Conservation (phyloP, 2,797 vertebrate genomes). For the Amazona finschi region DNA sequence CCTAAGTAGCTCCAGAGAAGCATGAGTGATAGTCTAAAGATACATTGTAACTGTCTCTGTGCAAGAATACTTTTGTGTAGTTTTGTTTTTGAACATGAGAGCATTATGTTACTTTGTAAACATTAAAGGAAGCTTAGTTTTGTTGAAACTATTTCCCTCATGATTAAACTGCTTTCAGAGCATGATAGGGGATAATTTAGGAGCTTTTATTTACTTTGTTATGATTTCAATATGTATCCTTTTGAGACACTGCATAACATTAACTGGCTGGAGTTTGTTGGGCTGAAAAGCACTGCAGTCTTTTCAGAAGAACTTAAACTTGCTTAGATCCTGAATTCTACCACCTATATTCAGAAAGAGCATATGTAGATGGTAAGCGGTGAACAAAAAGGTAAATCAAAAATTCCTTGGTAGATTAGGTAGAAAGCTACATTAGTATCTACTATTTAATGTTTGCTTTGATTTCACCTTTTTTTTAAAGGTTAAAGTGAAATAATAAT, state of each 20-base stretch:
- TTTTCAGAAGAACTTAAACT: background rate
- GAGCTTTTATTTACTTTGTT: background rate
- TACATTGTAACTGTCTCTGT: background rate
- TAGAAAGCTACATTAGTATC: background rate
- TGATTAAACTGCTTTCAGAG: background rate
- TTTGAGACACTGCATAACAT: background rate
- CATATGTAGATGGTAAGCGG: rapidly evolving
- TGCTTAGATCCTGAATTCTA: background rate
- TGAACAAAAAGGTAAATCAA: background rate
- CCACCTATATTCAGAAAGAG: background rate
- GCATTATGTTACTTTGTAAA: background rate
- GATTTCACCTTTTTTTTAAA: background rate
- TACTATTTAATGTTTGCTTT: background rate
- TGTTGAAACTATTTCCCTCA: background rate
- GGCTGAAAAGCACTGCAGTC: background rate
- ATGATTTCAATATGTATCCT: background rate
- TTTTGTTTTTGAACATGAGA: background rate
- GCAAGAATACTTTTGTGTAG: background rate
- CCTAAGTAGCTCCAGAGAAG: background rate
- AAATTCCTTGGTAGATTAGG: background rate
- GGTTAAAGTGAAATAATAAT: background rate
- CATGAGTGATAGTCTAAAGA: background rate
- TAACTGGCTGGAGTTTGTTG: background rate
- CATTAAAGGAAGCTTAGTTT: background rate
- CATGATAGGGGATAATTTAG: background rate